Base-by-base conservation (phyloP, 2,113 vertebrate genomes). In the Ophiodon elongatus region DNA sequence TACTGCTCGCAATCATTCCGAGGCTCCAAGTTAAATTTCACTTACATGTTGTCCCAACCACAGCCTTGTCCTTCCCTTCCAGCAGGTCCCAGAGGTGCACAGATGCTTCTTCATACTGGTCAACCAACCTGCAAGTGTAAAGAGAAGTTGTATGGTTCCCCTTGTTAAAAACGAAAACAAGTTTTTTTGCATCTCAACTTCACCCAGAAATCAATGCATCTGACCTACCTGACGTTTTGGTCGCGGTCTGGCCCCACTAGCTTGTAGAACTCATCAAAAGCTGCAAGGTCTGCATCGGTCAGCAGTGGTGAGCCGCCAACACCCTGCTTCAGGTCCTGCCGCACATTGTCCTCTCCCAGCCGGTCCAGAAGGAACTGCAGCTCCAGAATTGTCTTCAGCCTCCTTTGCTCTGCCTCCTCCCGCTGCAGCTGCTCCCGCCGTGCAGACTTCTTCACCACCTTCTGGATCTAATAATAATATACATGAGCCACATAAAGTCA, bases 41-140 rank as follows among this genome's bases (percentile, higher is more conserved):
- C 98, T 97, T 94, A 99, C 98, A 99, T 73, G 98, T 99, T 88
- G 98, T 99, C 95, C 98, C 98, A 91, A 97, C 98, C 64, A 99
- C 96, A 88, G 96, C 81, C 90, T 98, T 99, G 85, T 99, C 98
- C 79, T 96, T 98, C 47, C 97, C 98, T 91, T 99, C 98, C 92
- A 99, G 91, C 84, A 99, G 95, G 88, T 99, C 98, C 98, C 97
- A 98, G 67, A 99, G 95, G 91, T 99, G 98, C 92, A 96, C 91
- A 67, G 98, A 98, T 59, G 97, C 97, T 84, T 97, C 97, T 66
- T 99, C 97, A 87, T 99, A 99, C 92, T 99, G 97, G 68, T 98
- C 97, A 91, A 88, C 92, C 91, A 99, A 94, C 92, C 98, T 99
- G 91, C 1, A 83, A 33, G 19, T 23, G 14, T 15, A 43, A n/a